A percentile compares a stretch with the other conserved stretches of the same genome.
Conservation (phyloP, 2,113 vertebrate genomes). For the Heliornis fulica region DNA sequence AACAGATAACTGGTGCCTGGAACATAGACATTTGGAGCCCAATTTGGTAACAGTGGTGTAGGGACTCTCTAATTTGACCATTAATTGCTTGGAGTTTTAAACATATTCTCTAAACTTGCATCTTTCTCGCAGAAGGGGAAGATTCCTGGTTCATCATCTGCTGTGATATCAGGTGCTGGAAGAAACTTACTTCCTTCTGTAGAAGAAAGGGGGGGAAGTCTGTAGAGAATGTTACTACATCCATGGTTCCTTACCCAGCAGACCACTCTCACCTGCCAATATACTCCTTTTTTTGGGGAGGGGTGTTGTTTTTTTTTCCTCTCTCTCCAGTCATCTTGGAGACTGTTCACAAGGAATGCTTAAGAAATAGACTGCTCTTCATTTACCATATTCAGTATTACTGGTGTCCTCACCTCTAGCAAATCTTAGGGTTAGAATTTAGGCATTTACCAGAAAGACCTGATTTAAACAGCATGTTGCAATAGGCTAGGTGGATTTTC, state of each 20-base stretch:
- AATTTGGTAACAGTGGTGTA: accelerated
- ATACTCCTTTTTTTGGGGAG: no score
- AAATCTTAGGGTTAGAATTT: not conserved
- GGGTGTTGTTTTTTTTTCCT: not conserved
- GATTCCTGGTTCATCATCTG: not conserved
- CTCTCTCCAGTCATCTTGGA: not conserved
- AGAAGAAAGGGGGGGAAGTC: not conserved
- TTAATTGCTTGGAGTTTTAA: not conserved
- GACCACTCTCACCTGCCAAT: not conserved
- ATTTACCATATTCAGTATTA: not conserved
- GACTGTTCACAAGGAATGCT: not conserved
- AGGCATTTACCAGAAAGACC: not conserved
- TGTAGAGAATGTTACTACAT: not conserved
- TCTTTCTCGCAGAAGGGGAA: not conserved
- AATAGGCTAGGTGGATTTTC: not conserved
- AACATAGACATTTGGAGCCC: not conserved
- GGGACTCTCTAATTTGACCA: not conserved
- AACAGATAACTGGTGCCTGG: not conserved
- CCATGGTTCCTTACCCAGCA: not conserved
- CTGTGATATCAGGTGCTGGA: not conserved
- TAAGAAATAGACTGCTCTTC: not conserved
- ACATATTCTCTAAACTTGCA: not conserved
- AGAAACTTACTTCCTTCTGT: not conserved
- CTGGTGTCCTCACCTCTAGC: not conserved
- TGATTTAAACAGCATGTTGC: not conserved